Conservation (phyloP, 2,113 vertebrate genomes). For the Bucco capensis region DNA sequence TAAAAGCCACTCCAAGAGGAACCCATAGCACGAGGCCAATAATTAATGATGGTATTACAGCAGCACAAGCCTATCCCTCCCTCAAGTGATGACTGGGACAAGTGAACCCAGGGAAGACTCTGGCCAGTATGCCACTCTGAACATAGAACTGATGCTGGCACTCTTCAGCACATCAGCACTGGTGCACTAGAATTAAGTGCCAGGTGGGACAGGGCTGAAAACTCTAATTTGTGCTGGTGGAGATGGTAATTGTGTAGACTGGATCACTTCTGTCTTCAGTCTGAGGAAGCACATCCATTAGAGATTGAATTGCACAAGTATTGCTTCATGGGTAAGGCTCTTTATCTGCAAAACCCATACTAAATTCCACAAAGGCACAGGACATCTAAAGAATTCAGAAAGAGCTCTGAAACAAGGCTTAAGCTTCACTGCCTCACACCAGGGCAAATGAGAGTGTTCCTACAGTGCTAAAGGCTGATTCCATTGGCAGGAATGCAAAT, state of each 20-base stretch:
- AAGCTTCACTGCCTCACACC: background rate
- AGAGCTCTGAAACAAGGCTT: background rate
- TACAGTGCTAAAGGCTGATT: slow-evolving; percentile 7
- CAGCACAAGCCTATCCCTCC: background rate
- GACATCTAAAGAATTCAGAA: background rate
- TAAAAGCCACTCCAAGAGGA: background rate
- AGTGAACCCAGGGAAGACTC: background rate
- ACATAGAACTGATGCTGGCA: background rate
- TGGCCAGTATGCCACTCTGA: background rate
- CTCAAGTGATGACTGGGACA: background rate
- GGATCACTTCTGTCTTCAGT: background rate
- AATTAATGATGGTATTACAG: background rate
- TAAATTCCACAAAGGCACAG: background rate
- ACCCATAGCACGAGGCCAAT: background rate
- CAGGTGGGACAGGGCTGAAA: background rate
- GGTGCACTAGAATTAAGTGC: background rate
- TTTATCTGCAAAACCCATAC: background rate
- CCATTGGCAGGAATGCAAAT: background rate
- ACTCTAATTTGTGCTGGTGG: background rate
- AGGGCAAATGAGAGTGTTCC: background rate
- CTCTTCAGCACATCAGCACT: background rate
- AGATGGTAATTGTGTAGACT: background rate
- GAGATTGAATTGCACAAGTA: background rate
- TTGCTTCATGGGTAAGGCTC: background rate
- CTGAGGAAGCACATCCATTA: background rate